phyloP scores from a whole-genome alignment of 2,888 invertebrate genomes.

The Synergus laeviventris region DNA sequence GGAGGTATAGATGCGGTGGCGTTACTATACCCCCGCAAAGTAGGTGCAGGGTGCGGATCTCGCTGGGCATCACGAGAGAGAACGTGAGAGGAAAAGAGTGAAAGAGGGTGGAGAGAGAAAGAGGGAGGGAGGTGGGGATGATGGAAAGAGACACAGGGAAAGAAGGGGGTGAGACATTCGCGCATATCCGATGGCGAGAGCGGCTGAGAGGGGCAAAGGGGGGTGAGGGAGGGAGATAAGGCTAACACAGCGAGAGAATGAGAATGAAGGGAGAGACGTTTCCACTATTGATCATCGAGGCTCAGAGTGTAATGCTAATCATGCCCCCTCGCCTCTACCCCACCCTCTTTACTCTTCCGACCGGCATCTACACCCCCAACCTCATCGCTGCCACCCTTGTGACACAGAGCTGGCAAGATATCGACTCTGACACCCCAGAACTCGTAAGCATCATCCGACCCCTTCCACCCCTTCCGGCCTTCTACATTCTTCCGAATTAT shows the following conservation, averaged over 20 bases:
- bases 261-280: slow-evolving; percentile 75
- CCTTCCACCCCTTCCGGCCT: slow-evolving; percentile 42
- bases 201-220: slow-evolving; percentile 58
- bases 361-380: slow-evolving; percentile 52
- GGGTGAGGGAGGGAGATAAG: slow-evolving; percentile 71
- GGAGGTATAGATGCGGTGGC: slow-evolving; percentile 31
- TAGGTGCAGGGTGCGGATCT: slow-evolving; percentile 5
- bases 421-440: slow-evolving; percentile 71
- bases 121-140: slow-evolving; percentile 49
- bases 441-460: slow-evolving; percentile 60
- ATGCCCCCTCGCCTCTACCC: slow-evolving; percentile 67
- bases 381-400: slow-evolving; percentile 61
- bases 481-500: slow-evolving; percentile 54
- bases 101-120: slow-evolving; percentile 44
- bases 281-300: slow-evolving; percentile 76
- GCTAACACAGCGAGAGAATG: slow-evolving; percentile 73
- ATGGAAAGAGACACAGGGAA: slow-evolving; percentile 50
- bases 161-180: slow-evolving; percentile 68
- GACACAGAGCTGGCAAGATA: slow-evolving; percentile 72
- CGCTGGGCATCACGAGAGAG: slow-evolving; percentile 27
- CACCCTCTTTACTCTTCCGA: slow-evolving; percentile 53
- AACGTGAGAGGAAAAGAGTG: slow-evolving; percentile 45
- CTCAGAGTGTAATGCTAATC: slow-evolving; percentile 76
- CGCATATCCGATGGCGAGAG: slow-evolving; percentile 71
- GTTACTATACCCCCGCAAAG: slow-evolving; percentile 43